A percentile compares a stretch with the other conserved stretches of the same genome.
phyloP scores from a whole-genome alignment of 2,797 vertebrate species.

The Sciurus vulgaris region DNA sequence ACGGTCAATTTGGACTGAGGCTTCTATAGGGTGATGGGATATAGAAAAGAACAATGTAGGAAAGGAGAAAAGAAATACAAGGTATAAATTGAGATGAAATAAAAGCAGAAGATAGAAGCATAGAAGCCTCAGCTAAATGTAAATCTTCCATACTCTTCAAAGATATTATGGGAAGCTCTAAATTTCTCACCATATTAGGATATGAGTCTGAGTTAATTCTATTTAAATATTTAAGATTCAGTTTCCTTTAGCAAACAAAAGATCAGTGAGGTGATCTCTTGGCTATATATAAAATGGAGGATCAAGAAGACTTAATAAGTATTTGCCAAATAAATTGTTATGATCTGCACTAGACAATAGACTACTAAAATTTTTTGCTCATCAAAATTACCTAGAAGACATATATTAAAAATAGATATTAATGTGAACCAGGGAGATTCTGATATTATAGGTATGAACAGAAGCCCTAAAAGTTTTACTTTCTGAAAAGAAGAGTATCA shows the following conservation, averaged over 20 bases:
- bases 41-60: background rate
- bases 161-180: background rate
- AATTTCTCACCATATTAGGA: background rate
- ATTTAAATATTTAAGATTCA: background rate
- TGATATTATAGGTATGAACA: background rate
- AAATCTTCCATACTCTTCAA: background rate
- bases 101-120: background rate
- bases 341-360: background rate
- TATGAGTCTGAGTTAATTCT: background rate
- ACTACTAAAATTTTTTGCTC: background rate
- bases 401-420: background rate
- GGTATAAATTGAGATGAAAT: background rate
- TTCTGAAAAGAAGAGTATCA: background rate
- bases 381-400: constrained; percentile 9
- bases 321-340: constrained; percentile 9
- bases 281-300: background rate
- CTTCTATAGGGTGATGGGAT: background rate
- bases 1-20: background rate
- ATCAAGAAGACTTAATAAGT: background rate
- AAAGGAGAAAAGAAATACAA: background rate
- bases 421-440: background rate
- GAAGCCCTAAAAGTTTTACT: background rate
- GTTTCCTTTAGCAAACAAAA: background rate
- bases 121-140: background rate
- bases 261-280: background rate